Base-by-base conservation (phyloP, 1,140 invertebrate species). In the Maconellicoccus hirsutus region DNA sequence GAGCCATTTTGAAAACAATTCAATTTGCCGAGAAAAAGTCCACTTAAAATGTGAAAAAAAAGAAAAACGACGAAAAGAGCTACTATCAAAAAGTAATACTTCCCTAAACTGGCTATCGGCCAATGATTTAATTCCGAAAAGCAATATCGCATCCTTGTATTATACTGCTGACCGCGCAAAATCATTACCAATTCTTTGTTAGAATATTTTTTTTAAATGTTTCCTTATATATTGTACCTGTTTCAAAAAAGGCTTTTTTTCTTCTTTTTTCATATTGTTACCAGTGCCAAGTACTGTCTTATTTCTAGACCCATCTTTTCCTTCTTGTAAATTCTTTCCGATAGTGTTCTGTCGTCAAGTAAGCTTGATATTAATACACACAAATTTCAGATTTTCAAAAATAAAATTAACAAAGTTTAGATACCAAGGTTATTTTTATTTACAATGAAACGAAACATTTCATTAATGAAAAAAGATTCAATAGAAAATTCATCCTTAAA, bases 51-150 rank as follows among this genome's bases (percentile, higher is more conserved):
- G 29, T 33, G 29, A 33, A 3, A 33, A 33, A 33, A 33, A 33
- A 33, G 29, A 33, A 33, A 33, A 33, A 33, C 29, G 29, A 33
- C n/a, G 42, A 52, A 52, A 52, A 52, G n/a, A 52, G 42, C 42
- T 16, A 52, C n/a, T 19, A 52, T 52, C n/a, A 19, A 52, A 52
- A 52, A 52, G 42, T 16, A 52, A 52, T 52, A 52, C 42, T 52
- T 19, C 42, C 42, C 42, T 52, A 52, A 52, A 52, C 16, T 52
- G 42, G 42, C 42, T 52, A 8, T 52, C n/a, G 2, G 42, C 42
- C 42, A 52, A 52, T 52, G 42, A 52, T 52, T 52, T 52, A 52
- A 52, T 52, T 19, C 42, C 42, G 42, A 52, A 52, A 52, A 52
- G 42, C 42, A 52, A 52, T 52, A 52, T 52, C 16, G 42, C 42